Evolutionary conservation across 2,888 invertebrate genomes (phyloP), one percentile per base, ranked within the genome.

Genomic region (Calameuta idolon): DNA sequence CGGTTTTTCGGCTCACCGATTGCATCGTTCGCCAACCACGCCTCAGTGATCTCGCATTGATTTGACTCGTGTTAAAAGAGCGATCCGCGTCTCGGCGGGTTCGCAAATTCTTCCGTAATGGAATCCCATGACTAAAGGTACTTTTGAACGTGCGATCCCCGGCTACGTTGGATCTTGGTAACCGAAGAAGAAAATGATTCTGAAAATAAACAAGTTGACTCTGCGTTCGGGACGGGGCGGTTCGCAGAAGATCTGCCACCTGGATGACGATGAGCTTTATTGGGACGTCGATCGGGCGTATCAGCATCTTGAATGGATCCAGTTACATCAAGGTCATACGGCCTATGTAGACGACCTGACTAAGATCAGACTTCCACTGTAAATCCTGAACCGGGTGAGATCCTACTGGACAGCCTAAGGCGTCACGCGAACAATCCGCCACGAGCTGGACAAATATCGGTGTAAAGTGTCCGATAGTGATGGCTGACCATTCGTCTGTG

Each of bases 401-500:
- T 71, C 33, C 34, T 71, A 12, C 71, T 23, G 55, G 71, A 71
- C 12, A 5, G 33, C 71, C 71, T 71, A 12, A 71, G 33, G 31
- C 34, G 71, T 71, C 71, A 31, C 12, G 71, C 71, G 31, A 71
- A 71, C 71, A 71, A 71, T 71, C 71, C 71, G 71, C 33, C 71
- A 71, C 23, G 4, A 34, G n/a, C 33, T 34, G 31, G 71, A 71
- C 71, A 71, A 71, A 71, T 71, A 71, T 71, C n/a, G 3, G 31
- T 71, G 71, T 71, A 71, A 71, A 71, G 71, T 34, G 71, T 71
- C 71, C 3, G 71, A 34, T 33, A 35, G 34, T 30, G 69, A 79
- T 79, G 73, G 35, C 73, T 55, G 69, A n/a, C 76, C 79, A 80
- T 81, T 81, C 79, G 79, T 81, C 81, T 78, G 79, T 78, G 81